phyloP scores from a whole-genome alignment of 2,888 invertebrate genomes.

The Philopedon plagiatum region DNA sequence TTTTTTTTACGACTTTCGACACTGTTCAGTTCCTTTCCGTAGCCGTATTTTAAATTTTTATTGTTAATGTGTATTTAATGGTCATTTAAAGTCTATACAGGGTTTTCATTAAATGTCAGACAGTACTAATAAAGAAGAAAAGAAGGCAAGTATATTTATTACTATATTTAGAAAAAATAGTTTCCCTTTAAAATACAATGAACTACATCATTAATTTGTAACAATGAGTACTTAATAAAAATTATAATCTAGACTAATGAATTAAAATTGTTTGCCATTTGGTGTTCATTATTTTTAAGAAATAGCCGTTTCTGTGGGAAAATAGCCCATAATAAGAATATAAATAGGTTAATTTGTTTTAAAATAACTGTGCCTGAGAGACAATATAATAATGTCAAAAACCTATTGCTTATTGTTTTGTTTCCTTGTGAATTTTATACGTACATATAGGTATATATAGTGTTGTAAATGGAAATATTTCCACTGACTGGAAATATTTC shows the following conservation, averaged over 20 bases:
- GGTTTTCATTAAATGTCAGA: no score
- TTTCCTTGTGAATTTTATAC: constrained; percentile 44
- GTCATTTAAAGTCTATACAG: no score
- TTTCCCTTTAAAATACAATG: neutral
- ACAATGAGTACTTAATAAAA: constrained; percentile 25
- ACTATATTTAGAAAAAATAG: neutral
- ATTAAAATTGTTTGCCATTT: constrained; percentile 26
- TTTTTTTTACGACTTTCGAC: no score
- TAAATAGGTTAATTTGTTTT: constrained; percentile 42
- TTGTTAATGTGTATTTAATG: no score
- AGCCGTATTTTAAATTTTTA: no score
- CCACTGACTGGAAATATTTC: no score
- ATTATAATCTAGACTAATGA: constrained; percentile 24
- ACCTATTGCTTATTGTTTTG: constrained; percentile 33
- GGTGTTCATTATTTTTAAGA: constrained; percentile 26
- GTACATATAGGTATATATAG: no score
- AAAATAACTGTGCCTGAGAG: constrained; percentile 38
- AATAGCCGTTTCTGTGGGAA: constrained; percentile 35
- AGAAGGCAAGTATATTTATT: neutral
- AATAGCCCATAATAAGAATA: constrained; percentile 26
- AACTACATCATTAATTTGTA: constrained; percentile 15
- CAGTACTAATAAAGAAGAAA: neutral
- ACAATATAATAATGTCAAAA: constrained; percentile 42
- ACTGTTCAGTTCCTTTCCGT: no score
- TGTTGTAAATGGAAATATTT: no score